A percentile compares a stretch with the other conserved stretches of the same genome.
Evolutionary conservation across 1,140 invertebrate species (phyloP).

Genomic region (Dryas iulia): DNA sequence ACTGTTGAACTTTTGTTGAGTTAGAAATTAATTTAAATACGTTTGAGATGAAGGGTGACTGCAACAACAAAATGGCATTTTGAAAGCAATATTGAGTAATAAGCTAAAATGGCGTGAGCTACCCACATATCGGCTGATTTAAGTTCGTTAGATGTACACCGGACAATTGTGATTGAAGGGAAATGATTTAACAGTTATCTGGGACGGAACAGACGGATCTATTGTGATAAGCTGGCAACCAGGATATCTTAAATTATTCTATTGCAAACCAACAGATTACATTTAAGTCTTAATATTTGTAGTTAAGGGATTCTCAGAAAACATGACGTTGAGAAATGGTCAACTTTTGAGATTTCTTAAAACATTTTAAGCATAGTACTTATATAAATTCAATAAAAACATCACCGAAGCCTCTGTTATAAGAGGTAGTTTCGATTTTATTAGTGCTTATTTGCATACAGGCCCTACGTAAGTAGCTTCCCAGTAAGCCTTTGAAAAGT

Average conservation of each 20-base stretch:
- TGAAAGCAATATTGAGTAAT: slow-evolving; percentile 2
- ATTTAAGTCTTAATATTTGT: slow-evolving; percentile 39
- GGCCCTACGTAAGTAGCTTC: slow-evolving; percentile 5
- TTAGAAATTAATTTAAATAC: not conserved
- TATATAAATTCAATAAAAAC: not conserved
- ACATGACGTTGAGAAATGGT: slow-evolving; percentile 3
- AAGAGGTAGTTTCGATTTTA: not conserved
- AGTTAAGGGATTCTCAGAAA: slow-evolving; percentile 23
- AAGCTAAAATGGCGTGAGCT: slow-evolving; percentile 16
- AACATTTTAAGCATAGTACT: not conserved
- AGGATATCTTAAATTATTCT: slow-evolving; percentile 65
- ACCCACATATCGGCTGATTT: slow-evolving; percentile 53
- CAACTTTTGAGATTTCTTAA: not conserved
- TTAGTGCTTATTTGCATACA: slow-evolving; percentile 1
- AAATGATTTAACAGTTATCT: slow-evolving; percentile 60
- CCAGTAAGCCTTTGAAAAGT: slow-evolving; percentile 11
- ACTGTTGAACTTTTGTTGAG: not conserved
- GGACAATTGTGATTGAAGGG: slow-evolving; percentile 49
- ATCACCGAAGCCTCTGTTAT: not conserved
- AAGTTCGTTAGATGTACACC: slow-evolving; percentile 45
- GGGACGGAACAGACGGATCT: slow-evolving; percentile 53
- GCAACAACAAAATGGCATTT: not conserved
- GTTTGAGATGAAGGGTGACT: not conserved
- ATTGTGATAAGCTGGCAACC: slow-evolving; percentile 55
- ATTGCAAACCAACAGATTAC: slow-evolving; percentile 58